phyloP scores from a whole-genome alignment of 2,113 vertebrate genomes.

The Lethenteron reissneri region DNA sequence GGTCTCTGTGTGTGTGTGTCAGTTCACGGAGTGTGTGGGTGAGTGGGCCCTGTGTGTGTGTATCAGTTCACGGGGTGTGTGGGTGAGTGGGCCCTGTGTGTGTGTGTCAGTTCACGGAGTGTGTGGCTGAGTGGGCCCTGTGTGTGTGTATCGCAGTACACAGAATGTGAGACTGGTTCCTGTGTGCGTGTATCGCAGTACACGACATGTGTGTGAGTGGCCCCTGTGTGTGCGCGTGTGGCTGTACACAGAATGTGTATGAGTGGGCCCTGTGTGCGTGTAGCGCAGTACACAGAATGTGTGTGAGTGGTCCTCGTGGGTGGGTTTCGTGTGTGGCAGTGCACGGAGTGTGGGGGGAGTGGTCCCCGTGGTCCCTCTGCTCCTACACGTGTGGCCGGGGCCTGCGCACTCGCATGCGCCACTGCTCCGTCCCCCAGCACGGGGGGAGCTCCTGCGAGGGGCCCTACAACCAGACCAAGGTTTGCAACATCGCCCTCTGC shows the following conservation, averaged over 20 bases:
- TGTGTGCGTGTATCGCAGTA: neutral
- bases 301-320: neutral
- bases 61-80: no score
- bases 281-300: neutral
- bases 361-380: constrained; percentile 86
- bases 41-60: no score
- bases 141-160: no score
- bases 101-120: no score
- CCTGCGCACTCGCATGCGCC: constrained; percentile 60
- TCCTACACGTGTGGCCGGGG: constrained; percentile 79
- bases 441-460: constrained; percentile 41
- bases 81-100: no score
- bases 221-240: no score
- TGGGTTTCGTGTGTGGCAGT: constrained; percentile 43
- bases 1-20: constrained; percentile 25
- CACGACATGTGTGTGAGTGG: neutral
- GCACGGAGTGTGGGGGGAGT: constrained; percentile 63
- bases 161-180: no score
- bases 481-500: constrained; percentile 71
- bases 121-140: no score
- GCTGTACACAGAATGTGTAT: no score
- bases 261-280: no score
- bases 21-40: constrained; percentile 62
- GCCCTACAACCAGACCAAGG: constrained; percentile 59
- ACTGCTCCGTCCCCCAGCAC: constrained; percentile 36